Evolutionary conservation across 2,113 vertebrate species (phyloP), one percentile per base, ranked within the genome.

Genomic region (Marmota monax): DNA sequence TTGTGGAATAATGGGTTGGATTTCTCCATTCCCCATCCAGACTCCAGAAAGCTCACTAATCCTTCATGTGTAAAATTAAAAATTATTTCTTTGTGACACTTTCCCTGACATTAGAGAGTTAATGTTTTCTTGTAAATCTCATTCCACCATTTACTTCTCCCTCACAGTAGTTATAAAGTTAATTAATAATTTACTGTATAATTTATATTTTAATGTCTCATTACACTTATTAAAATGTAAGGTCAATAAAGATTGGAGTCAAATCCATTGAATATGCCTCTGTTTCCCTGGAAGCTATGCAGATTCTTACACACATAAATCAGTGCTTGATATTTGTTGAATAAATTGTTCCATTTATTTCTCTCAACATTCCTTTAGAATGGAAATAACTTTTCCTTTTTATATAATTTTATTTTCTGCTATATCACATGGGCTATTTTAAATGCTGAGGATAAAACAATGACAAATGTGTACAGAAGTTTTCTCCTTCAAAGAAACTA

Each of bases 1-100:
- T 39, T 58, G 1, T 73, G 5, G 17, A 3, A 45, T 74, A 22
- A 1, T 25, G n/a, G 17, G 18, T 37, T 61, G 7, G 27, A 3
- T 48, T 10, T 7, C 7, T 16, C 20, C 23, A 53, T 14, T 32
- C 2, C 29, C 2, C 1, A 7, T 20, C 9, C 56, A 7, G 14
- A 22, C 9, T 16, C 14, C 42, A 56, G 61, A 67, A 65, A 77
- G 37, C 20, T 42, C n/a, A 83, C 1, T 39, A 39, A 39, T 48
- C 23, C 4, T 42, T 23, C 6, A 42, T 16, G n/a, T 29, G 18
- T 61, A 17, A 82, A 73, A 11, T 61, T 56, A 42, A 87, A 58
- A 12, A 45, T 51, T n/a, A 4, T 1, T 73, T 87, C 23, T 77
- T 53, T 73, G 16, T 37, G 20, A 93, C n/a, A 0, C 20, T 14